These are phyloP conservation scores for Lerista edwardsae DNA, from an alignment of 2,797 vertebrate genomes.

Conservation along the genomic window DNA sequence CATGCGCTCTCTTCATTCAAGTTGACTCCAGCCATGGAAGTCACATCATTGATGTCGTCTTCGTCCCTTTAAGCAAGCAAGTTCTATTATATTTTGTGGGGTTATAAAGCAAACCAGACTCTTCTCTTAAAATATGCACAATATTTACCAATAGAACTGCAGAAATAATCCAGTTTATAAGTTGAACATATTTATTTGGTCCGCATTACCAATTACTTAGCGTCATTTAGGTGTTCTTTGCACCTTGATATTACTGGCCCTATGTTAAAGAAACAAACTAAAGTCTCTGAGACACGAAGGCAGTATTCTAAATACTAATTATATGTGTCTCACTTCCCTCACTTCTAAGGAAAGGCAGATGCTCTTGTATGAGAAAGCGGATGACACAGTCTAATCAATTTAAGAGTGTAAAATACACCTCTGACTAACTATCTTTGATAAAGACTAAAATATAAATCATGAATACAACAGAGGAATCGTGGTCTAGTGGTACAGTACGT, in stretches of 20 bases:
- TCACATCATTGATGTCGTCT: conserved; percentile 89
- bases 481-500: too few relatives aligned
- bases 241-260: neutral
- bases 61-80: conserved; percentile 77
- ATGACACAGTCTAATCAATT: neutral
- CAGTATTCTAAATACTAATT: too few relatives aligned
- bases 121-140: neutral
- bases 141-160: neutral
- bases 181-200: neutral
- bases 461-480: too few relatives aligned
- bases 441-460: neutral
- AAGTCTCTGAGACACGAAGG: neutral
- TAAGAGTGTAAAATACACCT: neutral
- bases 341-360: neutral
- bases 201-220: neutral
- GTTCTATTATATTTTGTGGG: neutral
- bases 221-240: neutral
- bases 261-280: neutral
- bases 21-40: conserved; percentile 88
- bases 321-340: neutral
- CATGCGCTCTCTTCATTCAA: conserved; percentile 82
- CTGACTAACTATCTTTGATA: neutral
- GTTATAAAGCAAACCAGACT: neutral
- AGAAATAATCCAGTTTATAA: neutral
- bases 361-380: neutral